phyloP scores from a whole-genome alignment of 2,113 vertebrate genomes.

The Microtus pennsylvanicus region DNA sequence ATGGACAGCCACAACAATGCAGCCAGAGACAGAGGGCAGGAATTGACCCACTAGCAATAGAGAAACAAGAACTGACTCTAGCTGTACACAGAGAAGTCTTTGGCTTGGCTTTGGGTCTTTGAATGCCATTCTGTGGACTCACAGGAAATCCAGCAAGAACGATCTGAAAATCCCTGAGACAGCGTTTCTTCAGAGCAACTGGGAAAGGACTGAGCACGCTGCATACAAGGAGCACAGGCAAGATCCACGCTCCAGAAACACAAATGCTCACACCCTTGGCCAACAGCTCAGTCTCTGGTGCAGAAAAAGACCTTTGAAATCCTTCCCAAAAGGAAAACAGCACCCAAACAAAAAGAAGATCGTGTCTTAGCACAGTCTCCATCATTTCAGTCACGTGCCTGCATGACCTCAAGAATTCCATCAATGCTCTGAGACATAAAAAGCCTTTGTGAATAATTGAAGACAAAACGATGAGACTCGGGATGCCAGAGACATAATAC shows the following conservation, averaged over 20 bases:
- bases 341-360: constrained; percentile 66
- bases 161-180: constrained; percentile 44
- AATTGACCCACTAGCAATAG: background rate
- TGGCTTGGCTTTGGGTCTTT: background rate
- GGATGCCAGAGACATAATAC: constrained; percentile 82
- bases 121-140: background rate
- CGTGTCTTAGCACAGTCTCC: constrained; percentile 55
- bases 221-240: background rate
- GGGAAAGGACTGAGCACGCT: background rate
- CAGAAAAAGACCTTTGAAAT: constrained; percentile 27
- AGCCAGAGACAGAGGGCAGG: constrained; percentile 6
- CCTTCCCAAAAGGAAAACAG: constrained; percentile 52
- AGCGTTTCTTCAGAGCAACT: background rate
- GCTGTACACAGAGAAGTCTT: background rate
- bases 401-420: constrained; percentile 67
- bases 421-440: constrained; percentile 72
- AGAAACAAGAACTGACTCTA: background rate
- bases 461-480: constrained; percentile 83
- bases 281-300: constrained; percentile 10
- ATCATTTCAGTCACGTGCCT: constrained; percentile 28
- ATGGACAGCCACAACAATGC: background rate
- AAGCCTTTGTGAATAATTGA: constrained; percentile 86
- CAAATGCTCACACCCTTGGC: background rate
- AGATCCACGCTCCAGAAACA: constrained; percentile 14
- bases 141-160: background rate